phyloP scores from a whole-genome alignment of 2,113 vertebrate genomes.

The Dryoscopus gambensis region DNA sequence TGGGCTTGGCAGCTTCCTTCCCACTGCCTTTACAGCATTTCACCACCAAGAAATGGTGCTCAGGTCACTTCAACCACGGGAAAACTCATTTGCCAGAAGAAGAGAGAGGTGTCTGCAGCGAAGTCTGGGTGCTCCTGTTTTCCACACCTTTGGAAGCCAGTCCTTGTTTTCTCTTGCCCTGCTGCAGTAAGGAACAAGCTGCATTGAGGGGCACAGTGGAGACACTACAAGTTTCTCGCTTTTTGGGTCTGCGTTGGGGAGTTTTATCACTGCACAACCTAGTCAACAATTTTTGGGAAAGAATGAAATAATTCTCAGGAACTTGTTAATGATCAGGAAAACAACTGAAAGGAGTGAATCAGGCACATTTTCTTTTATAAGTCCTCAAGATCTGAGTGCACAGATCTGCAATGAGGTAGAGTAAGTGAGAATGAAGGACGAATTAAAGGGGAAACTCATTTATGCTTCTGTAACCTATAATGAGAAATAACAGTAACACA shows the following conservation, averaged over 20 bases:
- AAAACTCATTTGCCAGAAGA: neutral
- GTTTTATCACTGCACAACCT: neutral
- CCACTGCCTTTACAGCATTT: neutral
- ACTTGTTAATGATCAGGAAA: neutral
- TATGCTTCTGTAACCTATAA: neutral
- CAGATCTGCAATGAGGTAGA: neutral
- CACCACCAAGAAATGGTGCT: neutral
- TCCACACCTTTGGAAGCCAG: neutral
- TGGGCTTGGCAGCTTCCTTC: neutral
- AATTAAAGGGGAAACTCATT: neutral
- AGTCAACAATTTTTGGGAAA: neutral
- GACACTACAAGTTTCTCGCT: neutral
- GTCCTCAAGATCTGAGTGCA: neutral
- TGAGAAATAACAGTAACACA: neutral
- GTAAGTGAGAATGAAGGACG: neutral
- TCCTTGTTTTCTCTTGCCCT: neutral
- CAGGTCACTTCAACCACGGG: neutral
- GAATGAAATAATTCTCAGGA: neutral
- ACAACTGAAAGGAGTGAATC: neutral
- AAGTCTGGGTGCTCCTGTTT: neutral
- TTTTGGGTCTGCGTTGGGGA: neutral
- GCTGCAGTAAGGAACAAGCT: neutral
- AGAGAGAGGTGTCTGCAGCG: neutral
- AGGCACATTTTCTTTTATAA: neutral
- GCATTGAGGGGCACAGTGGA: neutral